phyloP scores from a whole-genome alignment of 2,888 invertebrate species.

The Cosmia pyralina region DNA sequence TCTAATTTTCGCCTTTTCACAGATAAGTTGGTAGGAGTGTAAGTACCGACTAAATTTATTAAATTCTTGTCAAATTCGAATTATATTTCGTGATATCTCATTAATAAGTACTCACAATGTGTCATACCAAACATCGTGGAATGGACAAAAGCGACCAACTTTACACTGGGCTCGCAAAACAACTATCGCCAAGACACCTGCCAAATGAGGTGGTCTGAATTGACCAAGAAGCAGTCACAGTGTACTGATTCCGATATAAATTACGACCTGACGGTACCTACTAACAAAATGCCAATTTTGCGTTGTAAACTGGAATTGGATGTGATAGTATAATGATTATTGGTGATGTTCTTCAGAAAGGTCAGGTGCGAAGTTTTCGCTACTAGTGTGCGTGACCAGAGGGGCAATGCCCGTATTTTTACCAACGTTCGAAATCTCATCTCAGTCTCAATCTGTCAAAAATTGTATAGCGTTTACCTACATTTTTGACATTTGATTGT shows the following conservation, averaged over 20 bases:
- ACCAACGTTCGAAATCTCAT: too few species aligned
- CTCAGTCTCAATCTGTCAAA: too few species aligned
- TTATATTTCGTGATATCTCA: background rate
- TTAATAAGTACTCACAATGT: background rate
- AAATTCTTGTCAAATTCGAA: background rate
- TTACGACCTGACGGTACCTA: background rate
- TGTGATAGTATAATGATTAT: too few species aligned
- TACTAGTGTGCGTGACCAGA: too few species aligned
- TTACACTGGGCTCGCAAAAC: background rate
- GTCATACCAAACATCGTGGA: background rate
- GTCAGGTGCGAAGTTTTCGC: too few species aligned
- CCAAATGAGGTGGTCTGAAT: background rate
- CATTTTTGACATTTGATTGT: too few species aligned
- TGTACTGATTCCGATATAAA: background rate
- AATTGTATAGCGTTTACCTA: too few species aligned
- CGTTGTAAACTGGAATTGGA: too few species aligned
- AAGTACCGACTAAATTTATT: background rate
- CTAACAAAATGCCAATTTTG: background rate
- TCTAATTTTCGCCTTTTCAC: too few species aligned
- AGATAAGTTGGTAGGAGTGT: too few species aligned
- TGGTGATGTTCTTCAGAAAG: too few species aligned
- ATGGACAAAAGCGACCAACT: background rate
- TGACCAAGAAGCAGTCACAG: background rate
- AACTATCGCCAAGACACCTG: background rate
- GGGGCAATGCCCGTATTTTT: too few species aligned